These are phyloP conservation scores for Mus caroli DNA, from an alignment of 2,797 vertebrate species.

Conservation along the genomic window DNA sequence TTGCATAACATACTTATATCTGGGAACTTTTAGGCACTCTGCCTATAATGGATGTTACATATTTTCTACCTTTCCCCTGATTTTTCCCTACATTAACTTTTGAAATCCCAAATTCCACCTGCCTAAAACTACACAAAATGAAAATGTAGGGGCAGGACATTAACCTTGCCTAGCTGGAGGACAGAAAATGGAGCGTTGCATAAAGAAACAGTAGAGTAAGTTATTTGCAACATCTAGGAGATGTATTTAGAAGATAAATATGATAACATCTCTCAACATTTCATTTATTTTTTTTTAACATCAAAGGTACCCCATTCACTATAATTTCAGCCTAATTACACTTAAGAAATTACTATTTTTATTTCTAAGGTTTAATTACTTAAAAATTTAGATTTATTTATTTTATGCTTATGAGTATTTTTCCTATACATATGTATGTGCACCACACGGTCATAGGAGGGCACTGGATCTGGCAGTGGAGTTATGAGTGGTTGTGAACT, in stretches of 20 bases:
- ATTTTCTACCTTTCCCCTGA: neutral
- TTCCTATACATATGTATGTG: no score
- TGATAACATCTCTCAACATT: neutral
- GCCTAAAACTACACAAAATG: neutral
- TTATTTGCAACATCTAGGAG: neutral
- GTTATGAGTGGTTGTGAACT: neutral
- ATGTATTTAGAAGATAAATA: neutral
- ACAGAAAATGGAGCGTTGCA: neutral
- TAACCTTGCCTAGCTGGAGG: neutral
- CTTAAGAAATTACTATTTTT: neutral
- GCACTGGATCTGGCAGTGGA: neutral
- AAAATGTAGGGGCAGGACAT: neutral
- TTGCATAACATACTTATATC: neutral
- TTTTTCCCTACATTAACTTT: neutral
- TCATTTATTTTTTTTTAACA: neutral
- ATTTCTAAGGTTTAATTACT: neutral
- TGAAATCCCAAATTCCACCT: neutral
- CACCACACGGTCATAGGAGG: neutral
- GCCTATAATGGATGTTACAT: neutral
- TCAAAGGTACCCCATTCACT: neutral
- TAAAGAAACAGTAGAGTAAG: neutral
- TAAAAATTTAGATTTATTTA: neutral
- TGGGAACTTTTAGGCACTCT: neutral
- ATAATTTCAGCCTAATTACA: neutral
- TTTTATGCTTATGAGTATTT: neutral